These are phyloP conservation scores for Collichthys lucidus DNA, from an alignment of 2,113 vertebrate genomes.

Conservation along the genomic window DNA sequence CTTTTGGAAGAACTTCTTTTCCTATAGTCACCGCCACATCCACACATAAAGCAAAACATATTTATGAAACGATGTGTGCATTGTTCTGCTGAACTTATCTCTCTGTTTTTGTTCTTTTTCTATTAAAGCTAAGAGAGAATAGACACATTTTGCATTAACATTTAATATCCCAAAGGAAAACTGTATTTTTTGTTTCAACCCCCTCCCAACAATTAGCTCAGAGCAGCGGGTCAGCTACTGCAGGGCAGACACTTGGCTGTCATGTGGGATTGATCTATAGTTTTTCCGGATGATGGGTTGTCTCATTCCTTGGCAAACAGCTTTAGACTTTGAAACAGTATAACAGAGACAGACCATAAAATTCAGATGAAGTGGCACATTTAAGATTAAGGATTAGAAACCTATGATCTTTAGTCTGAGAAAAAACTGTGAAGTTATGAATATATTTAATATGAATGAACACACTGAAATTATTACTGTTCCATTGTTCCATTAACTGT, in stretches of 20 bases:
- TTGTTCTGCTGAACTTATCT: slow-evolving; percentile 3
- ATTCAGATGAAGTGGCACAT: background rate
- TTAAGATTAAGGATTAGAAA: background rate
- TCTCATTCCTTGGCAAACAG: slow-evolving; percentile 9
- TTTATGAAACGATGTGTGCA: background rate
- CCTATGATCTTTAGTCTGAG: background rate
- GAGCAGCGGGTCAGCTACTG: slow-evolving; percentile 65
- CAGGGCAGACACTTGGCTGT: slow-evolving; percentile 54
- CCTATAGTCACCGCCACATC: background rate
- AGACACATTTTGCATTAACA: slow-evolving; percentile 3
- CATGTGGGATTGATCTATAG: slow-evolving; percentile 63
- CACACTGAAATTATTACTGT: background rate
- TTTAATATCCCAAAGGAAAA: slow-evolving; percentile 30
- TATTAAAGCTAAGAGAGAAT: background rate
- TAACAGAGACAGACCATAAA: background rate
- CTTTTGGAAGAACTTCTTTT: background rate
- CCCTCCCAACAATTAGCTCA: slow-evolving; percentile 26
- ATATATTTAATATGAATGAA: background rate
- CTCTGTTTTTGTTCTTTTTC: background rate
- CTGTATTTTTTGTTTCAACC: slow-evolving; percentile 29
- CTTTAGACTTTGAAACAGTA: background rate
- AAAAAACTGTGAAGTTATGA: background rate
- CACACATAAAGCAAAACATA: background rate
- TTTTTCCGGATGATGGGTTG: slow-evolving; percentile 8
- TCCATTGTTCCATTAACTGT: background rate